Base-by-base conservation (phyloP, 1,140 invertebrate genomes). In the Aphis gossypii region DNA sequence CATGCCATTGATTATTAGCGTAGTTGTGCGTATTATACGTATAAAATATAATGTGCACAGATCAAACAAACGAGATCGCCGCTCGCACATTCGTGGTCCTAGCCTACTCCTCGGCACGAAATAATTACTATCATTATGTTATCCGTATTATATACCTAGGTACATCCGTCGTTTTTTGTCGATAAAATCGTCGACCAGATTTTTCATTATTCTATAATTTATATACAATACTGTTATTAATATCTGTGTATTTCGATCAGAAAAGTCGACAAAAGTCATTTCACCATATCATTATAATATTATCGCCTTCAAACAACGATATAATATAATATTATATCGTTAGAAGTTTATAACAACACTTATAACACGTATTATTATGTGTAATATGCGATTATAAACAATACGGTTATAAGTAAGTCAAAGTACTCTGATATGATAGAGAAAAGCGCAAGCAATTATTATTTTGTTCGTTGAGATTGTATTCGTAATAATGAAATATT, bases 1-100 rank as follows among this genome's bases (percentile, higher is more conserved):
- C 46, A 83, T 82, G 54, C 46, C n/a, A 54, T 92, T 51, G 76
- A 82, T 76, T 92, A 82, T 76, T 92, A 51, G 41, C 91, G n/a
- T 56, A 1, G 82, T 46, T 20, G 11, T 82, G 38, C 23, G 44
- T 86, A 30, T 51, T 21, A 9, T 9, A 54, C 21, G 21, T 5
- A 38, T 48, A 87, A 18, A 88, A 18, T 88, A 8, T 48, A 38
- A 54, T 38, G 48, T 56, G 51, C 25, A 18, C 51, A 56, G 20
- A 56, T 56, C 88, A 56, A 54, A 90, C 51, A 88, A 54, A 88
- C 87, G 87, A 88, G 46, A 88, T 51, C 87, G 18, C 14, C n/a
- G 30, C 48, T 41, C 38, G n/a, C 83, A 23, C 48, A 9, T 54
- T 20, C 44, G 11, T 44, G 84, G 23, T 46, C 38, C 83, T 41